Evolutionary conservation across 2,113 vertebrate genomes (phyloP), one percentile per base, ranked within the genome.

Genomic region (Potamarius usumacintae): DNA sequence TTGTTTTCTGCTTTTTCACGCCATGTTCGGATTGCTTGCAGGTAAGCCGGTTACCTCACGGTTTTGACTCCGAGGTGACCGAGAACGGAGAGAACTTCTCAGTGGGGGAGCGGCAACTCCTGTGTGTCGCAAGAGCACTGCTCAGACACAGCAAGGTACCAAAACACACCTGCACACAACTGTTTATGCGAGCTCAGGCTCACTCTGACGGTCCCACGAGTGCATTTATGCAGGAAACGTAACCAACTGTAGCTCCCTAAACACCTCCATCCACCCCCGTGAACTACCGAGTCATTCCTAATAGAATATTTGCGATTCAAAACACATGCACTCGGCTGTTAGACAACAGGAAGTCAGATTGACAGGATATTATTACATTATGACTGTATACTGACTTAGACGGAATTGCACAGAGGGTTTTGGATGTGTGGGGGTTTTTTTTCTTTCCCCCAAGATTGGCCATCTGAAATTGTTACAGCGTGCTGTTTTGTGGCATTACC

Each of bases 41-140:
- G 96, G 91, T 96, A 12, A 93, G 90, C 90, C 94, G 94, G 90
- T 92, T 96, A 87, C 94, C 95, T 84, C 92, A 95, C 82, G 93
- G 93, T 4, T 93, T 96, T 71, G 85, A 94, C 76, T 95, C 95
- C 0, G 95, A 95, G 90, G 96, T 96, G 90, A 94, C 92, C 0
- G 96, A 96, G 92, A 96, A 96, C 57, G 96, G 96, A 77, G 96
- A 96, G 88, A 96, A 96, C 92, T 96, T 96, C 92, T 96, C 96
- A 1, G 95, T 96, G 90, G 96, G 95, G 86, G 96, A 96, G 87
- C 90, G 95, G 78, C 96, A 96, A 89, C 92, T 96, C 0, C 93
- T 96, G 89, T 96, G 96, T 90, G 94, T 96, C 89, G 94, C 96
- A 89, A 92, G 96, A 91, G 96, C 96, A 18, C 92, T 96, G 89